These are phyloP conservation scores for Cloeon dipterum DNA, from an alignment of 2,888 invertebrate genomes.

Conservation along the genomic window DNA sequence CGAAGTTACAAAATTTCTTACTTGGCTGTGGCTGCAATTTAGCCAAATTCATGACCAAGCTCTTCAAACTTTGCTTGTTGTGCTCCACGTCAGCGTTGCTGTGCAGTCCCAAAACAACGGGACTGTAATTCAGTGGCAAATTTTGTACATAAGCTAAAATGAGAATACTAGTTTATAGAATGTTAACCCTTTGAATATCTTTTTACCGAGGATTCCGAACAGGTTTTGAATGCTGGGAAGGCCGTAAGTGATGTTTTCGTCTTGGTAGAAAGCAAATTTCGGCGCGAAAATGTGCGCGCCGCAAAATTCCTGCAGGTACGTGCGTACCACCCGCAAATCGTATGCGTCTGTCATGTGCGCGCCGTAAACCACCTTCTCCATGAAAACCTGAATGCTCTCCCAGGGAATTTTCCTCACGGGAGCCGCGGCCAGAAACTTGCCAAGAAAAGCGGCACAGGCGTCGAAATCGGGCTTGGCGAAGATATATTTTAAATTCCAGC, in stretches of 20 bases:
- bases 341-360: slow-evolving; percentile 81
- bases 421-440: neutral
- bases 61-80: slow-evolving; percentile 65
- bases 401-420: slow-evolving; percentile 38
- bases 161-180: too few relatives aligned
- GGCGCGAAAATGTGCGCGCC: slow-evolving; percentile 88
- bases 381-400: slow-evolving; percentile 49
- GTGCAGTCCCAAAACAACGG: slow-evolving; percentile 80
- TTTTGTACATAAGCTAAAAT: slow-evolving; percentile 49
- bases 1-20: too few relatives aligned
- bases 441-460: slow-evolving; percentile 62
- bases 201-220: slow-evolving; percentile 49
- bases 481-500: slow-evolving; percentile 86
- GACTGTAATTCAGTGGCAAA: slow-evolving; percentile 61
- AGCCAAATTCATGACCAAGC: slow-evolving; percentile 68
- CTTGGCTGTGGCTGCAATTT: slow-evolving; percentile 78
- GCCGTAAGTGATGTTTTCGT: slow-evolving; percentile 48
- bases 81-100: slow-evolving; percentile 92
- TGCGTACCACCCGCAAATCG: slow-evolving; percentile 64
- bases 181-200: too few relatives aligned
- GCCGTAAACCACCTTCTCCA: slow-evolving; percentile 67
- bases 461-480: slow-evolving; percentile 84
- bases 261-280: slow-evolving; percentile 71
- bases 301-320: slow-evolving; percentile 86
- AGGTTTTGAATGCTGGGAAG: slow-evolving; percentile 44